phyloP scores from a whole-genome alignment of 2,113 vertebrate species.

The Columbina picui region DNA sequence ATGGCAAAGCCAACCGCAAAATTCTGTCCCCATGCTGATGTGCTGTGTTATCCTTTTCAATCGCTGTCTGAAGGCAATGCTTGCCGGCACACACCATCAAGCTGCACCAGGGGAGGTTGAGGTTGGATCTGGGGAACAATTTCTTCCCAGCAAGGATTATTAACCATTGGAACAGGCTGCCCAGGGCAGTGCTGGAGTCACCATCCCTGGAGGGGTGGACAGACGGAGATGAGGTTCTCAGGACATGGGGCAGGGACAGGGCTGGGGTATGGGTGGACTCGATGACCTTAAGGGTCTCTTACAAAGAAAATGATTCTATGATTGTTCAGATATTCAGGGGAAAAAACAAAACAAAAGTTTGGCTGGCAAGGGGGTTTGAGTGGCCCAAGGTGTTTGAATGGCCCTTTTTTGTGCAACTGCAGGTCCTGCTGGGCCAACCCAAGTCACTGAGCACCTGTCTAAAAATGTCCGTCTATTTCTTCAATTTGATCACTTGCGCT shows the following conservation, averaged over 20 bases:
- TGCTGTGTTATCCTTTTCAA: background rate
- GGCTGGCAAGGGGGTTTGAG: background rate
- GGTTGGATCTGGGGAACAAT: too few relatives aligned
- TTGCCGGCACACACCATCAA: background rate
- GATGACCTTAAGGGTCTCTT: too few relatives aligned
- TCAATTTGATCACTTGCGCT: background rate
- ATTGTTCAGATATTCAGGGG: too few relatives aligned
- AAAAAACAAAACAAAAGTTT: background rate
- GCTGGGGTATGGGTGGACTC: too few relatives aligned
- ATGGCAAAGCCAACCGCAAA: background rate
- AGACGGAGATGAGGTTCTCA: too few relatives aligned
- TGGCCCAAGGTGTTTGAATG: background rate
- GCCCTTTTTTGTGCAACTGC: background rate
- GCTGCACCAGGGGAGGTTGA: too few relatives aligned
- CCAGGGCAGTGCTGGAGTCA: too few relatives aligned
- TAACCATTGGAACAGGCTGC: too few relatives aligned
- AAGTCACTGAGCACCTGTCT: background rate
- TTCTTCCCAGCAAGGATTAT: too few relatives aligned
- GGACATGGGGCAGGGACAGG: too few relatives aligned
- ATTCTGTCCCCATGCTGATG: background rate
- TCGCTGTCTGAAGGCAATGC: accelerated
- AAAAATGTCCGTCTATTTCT: conserved; percentile 16
- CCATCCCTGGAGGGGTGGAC: too few relatives aligned
- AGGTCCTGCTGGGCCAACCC: background rate
- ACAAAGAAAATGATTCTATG: too few relatives aligned